Evolutionary conservation across 2,888 invertebrate species (phyloP).

Genomic region (Leucania comma): DNA sequence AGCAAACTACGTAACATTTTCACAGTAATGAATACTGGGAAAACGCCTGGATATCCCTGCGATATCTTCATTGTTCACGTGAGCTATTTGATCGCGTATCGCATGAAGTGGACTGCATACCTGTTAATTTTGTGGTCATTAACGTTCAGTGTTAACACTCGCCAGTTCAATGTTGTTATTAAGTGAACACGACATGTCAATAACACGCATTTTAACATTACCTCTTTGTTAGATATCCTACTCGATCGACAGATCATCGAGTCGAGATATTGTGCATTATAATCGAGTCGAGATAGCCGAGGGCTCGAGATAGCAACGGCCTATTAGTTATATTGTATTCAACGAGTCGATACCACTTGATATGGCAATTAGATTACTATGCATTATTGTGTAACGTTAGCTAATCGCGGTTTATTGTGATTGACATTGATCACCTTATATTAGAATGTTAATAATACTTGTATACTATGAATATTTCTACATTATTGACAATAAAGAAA

Average conservation of each 20-base stretch:
- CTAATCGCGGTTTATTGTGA: constrained; percentile 17
- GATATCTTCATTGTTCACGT: not conserved
- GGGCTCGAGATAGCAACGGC: constrained; percentile 4
- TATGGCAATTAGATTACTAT: constrained; percentile 20
- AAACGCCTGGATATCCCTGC: not conserved
- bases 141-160: constrained; percentile 59
- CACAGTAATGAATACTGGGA: not conserved
- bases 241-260: not conserved
- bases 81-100: constrained; percentile 18
- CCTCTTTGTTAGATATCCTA: constrained; percentile 11
- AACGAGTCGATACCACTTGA: constrained; percentile 16
- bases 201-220: constrained; percentile 58
- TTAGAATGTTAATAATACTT: not conserved
- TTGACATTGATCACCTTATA: not conserved
- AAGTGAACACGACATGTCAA: constrained; percentile 44
- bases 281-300: not conserved
- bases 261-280: constrained; percentile 1
- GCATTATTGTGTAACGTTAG: constrained; percentile 15
- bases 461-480: no score
- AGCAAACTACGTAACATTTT: not conserved
- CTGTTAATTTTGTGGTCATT: constrained; percentile 46
- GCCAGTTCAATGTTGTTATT: constrained; percentile 62
- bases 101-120: constrained; percentile 35
- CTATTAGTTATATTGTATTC: constrained; percentile 13
- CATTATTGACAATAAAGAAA: not conserved